Evolutionary conservation across 2,797 vertebrate species (phyloP).

Genomic region (Anguilla megastoma): DNA sequence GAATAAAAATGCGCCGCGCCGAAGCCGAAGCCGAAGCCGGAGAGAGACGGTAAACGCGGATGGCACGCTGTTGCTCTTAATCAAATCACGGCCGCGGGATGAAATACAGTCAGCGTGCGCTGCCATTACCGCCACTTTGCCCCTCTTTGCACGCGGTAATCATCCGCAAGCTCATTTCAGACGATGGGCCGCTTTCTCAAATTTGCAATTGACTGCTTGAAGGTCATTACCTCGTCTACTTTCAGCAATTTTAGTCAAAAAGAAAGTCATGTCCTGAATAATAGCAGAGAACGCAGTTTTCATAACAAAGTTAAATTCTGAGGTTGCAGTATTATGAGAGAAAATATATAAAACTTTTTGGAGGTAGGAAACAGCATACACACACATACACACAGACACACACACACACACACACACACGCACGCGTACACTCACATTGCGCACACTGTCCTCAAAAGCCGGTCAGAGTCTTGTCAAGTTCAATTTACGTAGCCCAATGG

Average conservation of each 20-base stretch:
- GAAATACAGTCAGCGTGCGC: not conserved
- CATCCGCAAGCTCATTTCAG: not conserved
- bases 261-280: not conserved
- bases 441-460: not conserved
- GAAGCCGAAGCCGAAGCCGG: not conserved
- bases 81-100: not conserved
- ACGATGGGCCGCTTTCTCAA: not conserved
- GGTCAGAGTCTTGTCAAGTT: constrained; percentile 18
- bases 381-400: too few relatives aligned
- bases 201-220: not conserved
- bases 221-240: not conserved
- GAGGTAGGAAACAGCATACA: not conserved
- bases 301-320: not conserved
- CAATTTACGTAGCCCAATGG: constrained; percentile 1
- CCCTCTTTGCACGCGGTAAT: not conserved
- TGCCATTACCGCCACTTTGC: not conserved
- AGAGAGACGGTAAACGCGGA: not conserved
- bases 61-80: constrained; percentile 9
- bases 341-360: not conserved
- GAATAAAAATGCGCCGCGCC: not conserved
- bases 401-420: too few relatives aligned
- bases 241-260: not conserved
- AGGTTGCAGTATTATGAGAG: not conserved
- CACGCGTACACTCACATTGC: not conserved
- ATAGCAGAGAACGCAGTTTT: not conserved